Conservation (phyloP, 53 echinoderm and acorn worm genomes). For the Pentamera pediparva region DNA sequence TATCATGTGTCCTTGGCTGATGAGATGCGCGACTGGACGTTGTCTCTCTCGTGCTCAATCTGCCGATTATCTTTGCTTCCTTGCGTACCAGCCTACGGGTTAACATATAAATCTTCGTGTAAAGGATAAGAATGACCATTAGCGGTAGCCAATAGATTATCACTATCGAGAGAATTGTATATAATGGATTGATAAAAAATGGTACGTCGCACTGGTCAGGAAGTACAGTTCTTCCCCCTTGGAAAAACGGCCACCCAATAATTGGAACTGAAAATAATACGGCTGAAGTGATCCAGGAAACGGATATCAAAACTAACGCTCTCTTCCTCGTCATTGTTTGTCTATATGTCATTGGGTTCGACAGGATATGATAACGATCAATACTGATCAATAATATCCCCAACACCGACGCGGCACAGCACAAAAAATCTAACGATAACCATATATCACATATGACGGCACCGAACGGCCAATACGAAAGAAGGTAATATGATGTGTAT, state of each 20-base stretch:
- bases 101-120: slow-evolving; percentile 74
- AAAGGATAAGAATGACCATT: slow-evolving; percentile 71
- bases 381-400: slow-evolving; percentile 88
- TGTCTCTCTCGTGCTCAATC: slow-evolving; percentile 63
- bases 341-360: slow-evolving; percentile 81
- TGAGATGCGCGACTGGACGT: slow-evolving; percentile 44
- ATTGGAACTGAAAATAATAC: slow-evolving; percentile 79
- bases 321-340: slow-evolving; percentile 68
- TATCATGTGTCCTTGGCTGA: slow-evolving; percentile 43
- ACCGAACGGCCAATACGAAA: slow-evolving; percentile 78
- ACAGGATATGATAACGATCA: slow-evolving; percentile 69
- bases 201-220: slow-evolving; percentile 61
- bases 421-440: slow-evolving; percentile 81
- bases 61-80: slow-evolving; percentile 76
- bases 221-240: slow-evolving; percentile 69
- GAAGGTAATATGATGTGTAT: slow-evolving; percentile 75
- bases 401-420: slow-evolving; percentile 85
- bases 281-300: slow-evolving; percentile 63
- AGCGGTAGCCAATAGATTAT: slow-evolving; percentile 86
- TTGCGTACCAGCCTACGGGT: slow-evolving; percentile 68
- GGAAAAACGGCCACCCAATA: slow-evolving; percentile 88
- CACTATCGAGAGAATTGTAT: slow-evolving; percentile 81
- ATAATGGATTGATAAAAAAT: slow-evolving; percentile 68
- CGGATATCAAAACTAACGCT: slow-evolving; percentile 61
- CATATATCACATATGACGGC: slow-evolving; percentile 76